Base-by-base conservation (phyloP, 2,113 vertebrate species). In the Varanus salvator region DNA sequence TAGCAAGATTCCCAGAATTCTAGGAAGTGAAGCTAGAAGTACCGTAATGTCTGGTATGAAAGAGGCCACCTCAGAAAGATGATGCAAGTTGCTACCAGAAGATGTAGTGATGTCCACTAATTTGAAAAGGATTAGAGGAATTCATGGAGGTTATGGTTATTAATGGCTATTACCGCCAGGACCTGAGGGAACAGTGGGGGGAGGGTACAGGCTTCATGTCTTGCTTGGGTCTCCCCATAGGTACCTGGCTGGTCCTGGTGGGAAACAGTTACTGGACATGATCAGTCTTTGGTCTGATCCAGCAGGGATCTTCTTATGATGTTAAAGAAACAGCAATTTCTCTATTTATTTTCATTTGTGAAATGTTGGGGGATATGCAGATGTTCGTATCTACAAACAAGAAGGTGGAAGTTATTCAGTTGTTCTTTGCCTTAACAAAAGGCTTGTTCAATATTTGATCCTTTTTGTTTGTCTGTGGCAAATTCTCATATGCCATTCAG, bases 391-490 rank as follows among this genome's bases (percentile, higher is more conserved):
- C 6, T 81, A 29, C 57, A 81, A 81, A 88, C 54, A 81, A 23
- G 27, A 38, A 72, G 12, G 38, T 88, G 68, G n/a, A 72, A 80
- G 15, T 72, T 81, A 25, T 69, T 19, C 82, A 94, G 50, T 34
- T 69, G 69, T 93, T 2, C 0, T 87, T 90, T 89, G 92, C 78
- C 82, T 84, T 34, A 60, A 69, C 78, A 81, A 81, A 88, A 82
- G 21, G 4, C 52, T 75, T 60, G 38, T 75, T 54, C 75, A 82
- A 71, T 57, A 31, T 68, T 86, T 90, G 74, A 86, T 90, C 88
- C 78, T 94, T 78, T 89, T 80, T 86, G 89, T 86, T 95, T 94
- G 87, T 82, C 72, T 66, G 34, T 75, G 88, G 93, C 87, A 91
- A 94, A 64, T 88, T 29, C 60, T 93, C 88, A 66, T 38, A 86